Base-by-base conservation (phyloP, 2,888 invertebrate species). In the Thyatira batis region DNA sequence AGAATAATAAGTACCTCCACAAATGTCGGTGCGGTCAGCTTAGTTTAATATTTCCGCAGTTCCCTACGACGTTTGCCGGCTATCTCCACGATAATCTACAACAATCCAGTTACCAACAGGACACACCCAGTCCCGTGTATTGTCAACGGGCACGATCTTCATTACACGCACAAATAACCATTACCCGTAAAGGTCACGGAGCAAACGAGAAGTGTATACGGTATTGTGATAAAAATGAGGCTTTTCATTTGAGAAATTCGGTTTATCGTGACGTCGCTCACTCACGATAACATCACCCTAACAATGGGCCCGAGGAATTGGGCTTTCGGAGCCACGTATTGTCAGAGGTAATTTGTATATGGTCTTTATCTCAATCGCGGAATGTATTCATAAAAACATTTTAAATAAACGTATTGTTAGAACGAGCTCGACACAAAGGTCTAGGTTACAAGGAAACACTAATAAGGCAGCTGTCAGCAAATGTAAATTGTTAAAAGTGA, bases 191-290 rank as follows among this genome's bases (percentile, higher is more conserved):
- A 74, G 76, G 73, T 78, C 79, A 78, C 73, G 75, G 71, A 72
- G 65, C 64, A 64, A 76, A 71, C 71, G 59, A 73, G 75, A 60
- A 66, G 56, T 63, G 62, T 63, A 66, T 54, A 46, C 59, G 49
- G 58, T 53, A 45, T 68, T 70, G 76, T 76, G 75, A 71, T 48
- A 77, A 72, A 75, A 72, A 67, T 58, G 64, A 65, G 49, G 69
- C 70, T 80, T 71, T 76, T 72, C 74, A 72, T 74, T 68, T 67
- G 66, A 77, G 77, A 76, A 77, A 82, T 76, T 71, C 65, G 66
- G 72, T 73, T 78, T 78, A 82, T 82, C 80, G 81, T 82, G 80
- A 80, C 82, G 74, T 78, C 82, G 80, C 87, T 85, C 78, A 84
- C 84, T 73, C 71, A 69, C 70, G 84, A 89, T 88, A 84, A 61